phyloP scores from a whole-genome alignment of 2,113 vertebrate genomes.

The Polyodon spathula region DNA sequence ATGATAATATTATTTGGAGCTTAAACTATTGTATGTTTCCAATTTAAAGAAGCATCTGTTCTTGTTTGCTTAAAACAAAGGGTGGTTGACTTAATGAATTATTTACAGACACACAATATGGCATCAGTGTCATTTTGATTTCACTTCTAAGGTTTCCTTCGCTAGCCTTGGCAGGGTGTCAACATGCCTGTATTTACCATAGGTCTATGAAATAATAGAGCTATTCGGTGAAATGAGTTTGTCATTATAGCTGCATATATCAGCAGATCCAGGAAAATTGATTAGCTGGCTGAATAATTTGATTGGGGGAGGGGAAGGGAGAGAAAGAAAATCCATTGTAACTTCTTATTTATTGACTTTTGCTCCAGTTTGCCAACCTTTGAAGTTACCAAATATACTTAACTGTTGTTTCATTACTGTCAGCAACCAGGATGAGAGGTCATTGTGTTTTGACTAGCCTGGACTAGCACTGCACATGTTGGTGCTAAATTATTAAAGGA shows the following conservation, averaged over 20 bases:
- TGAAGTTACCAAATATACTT: background rate
- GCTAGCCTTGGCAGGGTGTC: conserved; percentile 62
- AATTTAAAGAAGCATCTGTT: conserved; percentile 63
- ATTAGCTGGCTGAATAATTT: conserved; percentile 1
- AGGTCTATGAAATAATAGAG: conserved; percentile 48
- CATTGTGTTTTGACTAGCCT: too few relatives aligned
- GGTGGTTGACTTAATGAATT: conserved; percentile 67
- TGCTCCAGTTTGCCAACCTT: background rate
- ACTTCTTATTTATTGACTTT: background rate
- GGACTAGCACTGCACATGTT: too few relatives aligned
- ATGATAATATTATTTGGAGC: conserved; percentile 38
- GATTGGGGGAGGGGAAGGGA: background rate
- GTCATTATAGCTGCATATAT: conserved; percentile 24
- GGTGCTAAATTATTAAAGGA: too few relatives aligned
- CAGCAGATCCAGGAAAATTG: conserved; percentile 14
- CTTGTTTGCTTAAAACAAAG: conserved; percentile 66
- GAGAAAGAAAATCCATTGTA: background rate
- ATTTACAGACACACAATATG: conserved; percentile 63
- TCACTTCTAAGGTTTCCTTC: conserved; percentile 58
- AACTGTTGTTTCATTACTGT: background rate
- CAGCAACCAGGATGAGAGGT: too few relatives aligned
- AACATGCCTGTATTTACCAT: conserved; percentile 64
- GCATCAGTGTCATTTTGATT: conserved; percentile 54
- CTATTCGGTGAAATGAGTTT: conserved; percentile 44
- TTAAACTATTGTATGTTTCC: conserved; percentile 45